Conservation (phyloP, 2,113 vertebrate species). For the Heterotis niloticus region DNA sequence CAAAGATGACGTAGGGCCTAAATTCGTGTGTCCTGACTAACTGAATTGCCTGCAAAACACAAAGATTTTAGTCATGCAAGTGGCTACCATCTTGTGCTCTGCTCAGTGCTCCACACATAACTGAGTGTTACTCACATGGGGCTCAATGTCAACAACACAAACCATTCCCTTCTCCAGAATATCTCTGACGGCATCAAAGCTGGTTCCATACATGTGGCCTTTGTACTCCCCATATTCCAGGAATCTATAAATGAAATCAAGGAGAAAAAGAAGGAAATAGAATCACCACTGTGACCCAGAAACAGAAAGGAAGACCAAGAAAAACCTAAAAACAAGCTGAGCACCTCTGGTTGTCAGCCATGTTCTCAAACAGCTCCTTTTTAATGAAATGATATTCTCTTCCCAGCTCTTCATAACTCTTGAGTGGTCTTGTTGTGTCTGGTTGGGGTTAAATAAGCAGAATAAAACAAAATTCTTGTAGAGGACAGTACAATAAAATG, state of each 20-base stretch:
- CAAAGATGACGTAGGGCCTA: constrained; percentile 84
- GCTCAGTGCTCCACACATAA: background rate
- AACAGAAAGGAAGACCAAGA: background rate
- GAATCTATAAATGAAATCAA: constrained; percentile 66
- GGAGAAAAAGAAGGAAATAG: background rate
- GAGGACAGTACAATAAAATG: background rate
- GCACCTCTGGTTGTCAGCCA: constrained; percentile 83
- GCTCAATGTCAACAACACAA: constrained; percentile 86
- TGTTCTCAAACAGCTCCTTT: constrained; percentile 82
- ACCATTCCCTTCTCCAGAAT: constrained; percentile 78
- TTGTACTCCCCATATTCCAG: constrained; percentile 86
- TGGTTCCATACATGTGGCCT: constrained; percentile 87
- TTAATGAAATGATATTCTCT: constrained; percentile 90
- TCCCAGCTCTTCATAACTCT: constrained; percentile 82
- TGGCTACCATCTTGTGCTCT: background rate
- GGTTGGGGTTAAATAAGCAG: constrained; percentile 24
- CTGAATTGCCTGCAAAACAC: constrained; percentile 70
- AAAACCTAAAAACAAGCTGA: background rate
- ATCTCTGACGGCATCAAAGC: constrained; percentile 69
- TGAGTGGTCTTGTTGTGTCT: constrained; percentile 86
- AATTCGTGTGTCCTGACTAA: constrained; percentile 77
- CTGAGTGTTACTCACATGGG: constrained; percentile 62
- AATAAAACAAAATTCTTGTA: too few relatives aligned
- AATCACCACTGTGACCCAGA: background rate
- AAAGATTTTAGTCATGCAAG: too few relatives aligned